Conservation (phyloP, 2,888 invertebrate genomes). For the Ecdyonurus torrentis region DNA sequence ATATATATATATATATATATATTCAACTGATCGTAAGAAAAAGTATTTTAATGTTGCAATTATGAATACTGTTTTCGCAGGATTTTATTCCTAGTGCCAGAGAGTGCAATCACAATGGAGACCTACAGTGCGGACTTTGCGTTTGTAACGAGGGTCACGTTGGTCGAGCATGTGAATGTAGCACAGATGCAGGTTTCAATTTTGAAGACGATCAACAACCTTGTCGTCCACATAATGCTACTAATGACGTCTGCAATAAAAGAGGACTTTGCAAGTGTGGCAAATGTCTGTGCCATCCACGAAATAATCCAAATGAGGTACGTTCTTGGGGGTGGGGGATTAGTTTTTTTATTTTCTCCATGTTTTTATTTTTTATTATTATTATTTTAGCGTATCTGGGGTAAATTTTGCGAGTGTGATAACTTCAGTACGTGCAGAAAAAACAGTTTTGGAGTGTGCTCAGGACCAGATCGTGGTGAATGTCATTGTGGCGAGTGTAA, state of each 20-base stretch:
- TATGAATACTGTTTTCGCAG: too few species aligned
- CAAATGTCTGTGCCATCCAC: constrained; percentile 31
- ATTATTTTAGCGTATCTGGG: constrained; percentile 27
- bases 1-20: too few species aligned
- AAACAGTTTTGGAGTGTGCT: constrained; percentile 30
- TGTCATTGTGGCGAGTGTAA: constrained; percentile 47
- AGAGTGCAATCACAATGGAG: background rate
- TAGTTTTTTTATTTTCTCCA: too few species aligned
- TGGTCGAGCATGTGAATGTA: background rate
- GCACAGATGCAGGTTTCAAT: background rate
- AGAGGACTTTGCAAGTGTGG: constrained; percentile 21
- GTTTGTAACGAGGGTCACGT: background rate
- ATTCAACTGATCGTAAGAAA: too few species aligned
- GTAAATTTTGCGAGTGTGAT: constrained; percentile 61
- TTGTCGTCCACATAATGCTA: constrained; percentile 17
- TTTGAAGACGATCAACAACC: background rate
- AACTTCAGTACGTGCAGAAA: constrained; percentile 47
- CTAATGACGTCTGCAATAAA: constrained; percentile 34
- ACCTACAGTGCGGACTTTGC: background rate
- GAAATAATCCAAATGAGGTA: background rate
- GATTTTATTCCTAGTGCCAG: background rate
- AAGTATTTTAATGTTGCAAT: too few species aligned
- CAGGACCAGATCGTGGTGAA: constrained; percentile 33
- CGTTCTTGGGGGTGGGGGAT: too few species aligned
- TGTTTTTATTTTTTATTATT: too few species aligned